Base-by-base conservation (phyloP, 2,888 invertebrate genomes). In the Ommatoiulus sabulosus region DNA sequence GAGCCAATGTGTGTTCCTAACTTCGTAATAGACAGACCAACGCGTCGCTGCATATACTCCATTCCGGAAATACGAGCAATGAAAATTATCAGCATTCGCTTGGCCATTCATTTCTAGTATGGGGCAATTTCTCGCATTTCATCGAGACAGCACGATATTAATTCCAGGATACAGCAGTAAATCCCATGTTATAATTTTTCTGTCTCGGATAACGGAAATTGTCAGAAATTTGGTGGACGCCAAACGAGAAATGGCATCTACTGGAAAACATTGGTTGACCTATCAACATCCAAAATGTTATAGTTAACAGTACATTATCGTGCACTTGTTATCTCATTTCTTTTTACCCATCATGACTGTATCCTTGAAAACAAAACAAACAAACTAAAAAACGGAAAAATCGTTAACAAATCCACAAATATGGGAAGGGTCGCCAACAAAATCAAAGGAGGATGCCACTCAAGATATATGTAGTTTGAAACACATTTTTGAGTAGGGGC, bases 71-170 rank as follows among this genome's bases (percentile, higher is more conserved):
- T 20, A 24, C 72, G 24, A 6, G 8, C 6, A 5, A 72, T 72
- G 72, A 24, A 72, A 72, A 72, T 72, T 72, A 72, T 72, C 20
- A 24, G 72, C 72, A 72, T 24, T 20, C 8, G 5, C 24, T 72
- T 63, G 17, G 80, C 80, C 80, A 80, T 80, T 80, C 35, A 80
- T 20, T 35, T 80, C 80, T 12, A 80, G 35, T 80, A 80, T 80
- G 10, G 24, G 7, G 80, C 3, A 80, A 24, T 24, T 80, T 35
- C 8, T 80, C 80, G 12, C 12, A 80, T 80, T 80, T 24, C 20
- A 12, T 35, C 80, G 1, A 2, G 24, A 80, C 12, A 80, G 80
- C 80, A 24, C 20, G 24, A 20, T 20, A 72, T 7, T 72, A 72
- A 72, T 72, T 10, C 80, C 80, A 24, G 35, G 80, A 80, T 80